Base-by-base conservation (phyloP, 1,140 invertebrate species). In the Halesus radiatus region DNA sequence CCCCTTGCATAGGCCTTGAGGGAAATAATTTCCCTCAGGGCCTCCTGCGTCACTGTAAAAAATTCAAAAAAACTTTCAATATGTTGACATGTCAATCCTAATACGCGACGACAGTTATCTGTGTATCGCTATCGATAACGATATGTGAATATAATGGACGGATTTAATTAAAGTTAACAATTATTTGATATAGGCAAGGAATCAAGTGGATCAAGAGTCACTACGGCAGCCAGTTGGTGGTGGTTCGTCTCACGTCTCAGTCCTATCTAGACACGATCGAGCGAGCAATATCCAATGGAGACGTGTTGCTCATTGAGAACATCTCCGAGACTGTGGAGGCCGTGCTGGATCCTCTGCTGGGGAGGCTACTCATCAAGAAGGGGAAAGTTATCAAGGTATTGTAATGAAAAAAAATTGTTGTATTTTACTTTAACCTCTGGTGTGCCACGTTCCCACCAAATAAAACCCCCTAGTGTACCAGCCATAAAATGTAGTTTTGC, bases 191-290 rank as follows among this genome's bases (percentile, higher is more conserved):
- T 23, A 91, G 91, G 7, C 96, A 97, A 92, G 97, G 97, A 5
- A 92, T 98, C n/a, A 98, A 98, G 87, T 99, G 98, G 98, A 97
- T 99, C 60, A 98, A 98, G 88, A 94, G 91, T 8, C 94, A 92
- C 84, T 96, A 94, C 84, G 94, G 93, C 0, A 91, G 93, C 0
- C 86, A 92, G 0, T 87, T 98, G 32, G 92, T 93, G 80, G 92
- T 97, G 1, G 90, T 98, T 4, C 90, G 96, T 16, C 88, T 97
- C 3, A 95, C 94, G 4, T 94, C 96, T 84, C 94, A 93, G 81
- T 94, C 94, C 84, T 98, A 97, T 87, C 87, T 98, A 54, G 96
- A 98, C 83, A 90, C 90, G 8, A 94, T 98, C 76, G 98, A 98
- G 89, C 86, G 91, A 22, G 94, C 95, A 8, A 92, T 98, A 2